A percentile compares a stretch with the other conserved stretches of the same genome.
phyloP scores from a whole-genome alignment of 2,888 invertebrate genomes.

The Theretra japonica region DNA sequence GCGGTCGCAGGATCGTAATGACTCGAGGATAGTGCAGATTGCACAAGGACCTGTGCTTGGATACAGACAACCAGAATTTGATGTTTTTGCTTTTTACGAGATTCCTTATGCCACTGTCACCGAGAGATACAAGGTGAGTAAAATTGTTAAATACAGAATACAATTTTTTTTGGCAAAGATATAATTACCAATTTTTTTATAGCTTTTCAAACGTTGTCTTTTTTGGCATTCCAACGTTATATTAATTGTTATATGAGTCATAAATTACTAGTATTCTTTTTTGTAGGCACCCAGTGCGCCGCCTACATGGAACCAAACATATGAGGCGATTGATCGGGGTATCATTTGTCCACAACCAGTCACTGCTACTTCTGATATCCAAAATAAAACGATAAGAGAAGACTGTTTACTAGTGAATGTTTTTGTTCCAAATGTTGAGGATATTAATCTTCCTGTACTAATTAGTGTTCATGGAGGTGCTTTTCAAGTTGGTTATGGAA shows the following conservation, averaged over 20 bases:
- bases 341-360: slow-evolving; percentile 38
- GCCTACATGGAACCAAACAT: slow-evolving; percentile 42
- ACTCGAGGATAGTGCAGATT: slow-evolving; percentile 44
- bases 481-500: slow-evolving; percentile 41
- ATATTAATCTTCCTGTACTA: slow-evolving; percentile 49
- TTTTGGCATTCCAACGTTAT: no score
- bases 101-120: slow-evolving; percentile 59
- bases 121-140: slow-evolving; percentile 27
- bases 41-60: slow-evolving; percentile 55
- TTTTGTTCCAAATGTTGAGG: slow-evolving; percentile 46
- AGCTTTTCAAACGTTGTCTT: no score
- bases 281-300: slow-evolving; percentile 42
- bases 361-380: background rate
- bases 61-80: slow-evolving; percentile 45
- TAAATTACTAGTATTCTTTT: background rate
- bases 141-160: background rate
- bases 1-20: background rate
- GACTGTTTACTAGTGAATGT: slow-evolving; percentile 50
- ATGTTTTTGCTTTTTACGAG: slow-evolving; percentile 51
- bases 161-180: no score
- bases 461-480: slow-evolving; percentile 54
- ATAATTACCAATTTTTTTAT: no score
- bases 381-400: slow-evolving; percentile 35
- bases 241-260: background rate
- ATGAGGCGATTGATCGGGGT: slow-evolving; percentile 40